These are phyloP conservation scores for Enteromius fasciolatus DNA, from an alignment of 2,797 vertebrate genomes.

Conservation along the genomic window DNA sequence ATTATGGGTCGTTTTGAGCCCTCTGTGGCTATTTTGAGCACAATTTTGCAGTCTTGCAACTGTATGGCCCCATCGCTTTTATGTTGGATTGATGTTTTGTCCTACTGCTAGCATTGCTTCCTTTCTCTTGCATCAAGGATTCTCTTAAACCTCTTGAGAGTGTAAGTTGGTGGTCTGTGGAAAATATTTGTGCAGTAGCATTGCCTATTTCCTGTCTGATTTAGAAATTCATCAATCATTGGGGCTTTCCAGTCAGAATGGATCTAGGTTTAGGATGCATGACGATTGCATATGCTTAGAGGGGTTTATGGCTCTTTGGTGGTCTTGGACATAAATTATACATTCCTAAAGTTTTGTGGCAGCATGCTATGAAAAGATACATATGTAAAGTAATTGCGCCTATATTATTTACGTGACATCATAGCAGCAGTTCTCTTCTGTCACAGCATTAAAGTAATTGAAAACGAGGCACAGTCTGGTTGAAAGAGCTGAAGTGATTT, in stretches of 20 bases:
- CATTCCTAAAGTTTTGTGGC: conserved; percentile 51
- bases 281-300: conserved; percentile 39
- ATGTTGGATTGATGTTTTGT: conserved; percentile 20
- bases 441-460: conserved; percentile 31
- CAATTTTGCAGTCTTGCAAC: conserved; percentile 6
- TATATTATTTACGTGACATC: conserved; percentile 52
- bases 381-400: conserved; percentile 38
- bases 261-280: conserved; percentile 41
- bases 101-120: conserved; percentile 22
- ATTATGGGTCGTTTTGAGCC: background rate
- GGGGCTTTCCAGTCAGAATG: conserved; percentile 51
- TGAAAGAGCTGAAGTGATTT: conserved; percentile 27
- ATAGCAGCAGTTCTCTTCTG: conserved; percentile 27
- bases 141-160: conserved; percentile 28
- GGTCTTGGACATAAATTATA: conserved; percentile 53
- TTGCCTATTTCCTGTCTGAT: conserved; percentile 58
- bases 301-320: conserved; percentile 56
- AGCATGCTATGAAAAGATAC: conserved; percentile 50
- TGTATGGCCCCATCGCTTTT: background rate
- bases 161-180: conserved; percentile 51
- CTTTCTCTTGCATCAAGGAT: conserved; percentile 36
- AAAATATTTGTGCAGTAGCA: conserved; percentile 57
- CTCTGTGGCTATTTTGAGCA: conserved; percentile 1
- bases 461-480: conserved; percentile 26
- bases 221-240: conserved; percentile 61